Conservation (phyloP, 2,888 invertebrate genomes). For the Phortica magna region DNA sequence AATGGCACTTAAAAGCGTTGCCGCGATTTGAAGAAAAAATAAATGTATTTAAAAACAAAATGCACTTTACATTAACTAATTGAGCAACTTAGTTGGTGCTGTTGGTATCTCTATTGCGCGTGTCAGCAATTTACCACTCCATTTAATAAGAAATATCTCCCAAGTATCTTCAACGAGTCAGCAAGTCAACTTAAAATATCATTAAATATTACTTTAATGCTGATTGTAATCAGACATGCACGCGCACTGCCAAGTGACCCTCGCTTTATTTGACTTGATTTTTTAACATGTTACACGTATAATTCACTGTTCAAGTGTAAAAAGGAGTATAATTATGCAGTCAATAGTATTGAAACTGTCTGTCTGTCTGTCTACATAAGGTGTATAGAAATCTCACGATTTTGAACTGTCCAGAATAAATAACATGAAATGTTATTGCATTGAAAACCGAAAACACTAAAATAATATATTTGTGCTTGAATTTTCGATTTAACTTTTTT, state of each 20-base stretch:
- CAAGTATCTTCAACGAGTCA: constrained; percentile 28
- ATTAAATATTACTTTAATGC: constrained; percentile 41
- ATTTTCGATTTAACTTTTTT: constrained; percentile 6
- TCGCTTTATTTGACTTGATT: too few relatives aligned
- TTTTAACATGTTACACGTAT: too few relatives aligned
- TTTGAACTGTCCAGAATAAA: too few relatives aligned
- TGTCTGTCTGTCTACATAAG: too few relatives aligned
- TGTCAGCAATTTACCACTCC: constrained; percentile 63
- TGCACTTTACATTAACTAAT: constrained; percentile 56
- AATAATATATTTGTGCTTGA: neutral
- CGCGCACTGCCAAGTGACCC: neutral
- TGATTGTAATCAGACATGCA: constrained; percentile 51
- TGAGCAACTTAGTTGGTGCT: neutral
- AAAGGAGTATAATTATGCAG: too few relatives aligned
- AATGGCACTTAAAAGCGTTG: too few relatives aligned
- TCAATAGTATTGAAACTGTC: too few relatives aligned
- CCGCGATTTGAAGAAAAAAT: neutral
- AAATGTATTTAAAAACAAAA: constrained; percentile 30
- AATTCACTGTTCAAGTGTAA: too few relatives aligned
- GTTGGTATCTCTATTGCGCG: constrained; percentile 19
- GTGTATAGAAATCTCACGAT: too few relatives aligned
- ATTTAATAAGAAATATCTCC: constrained; percentile 47
- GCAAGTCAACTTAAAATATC: constrained; percentile 43
- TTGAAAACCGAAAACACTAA: too few relatives aligned
- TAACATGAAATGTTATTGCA: too few relatives aligned